phyloP scores from a whole-genome alignment of 2,888 invertebrate species.

The Autographa pulchrina region DNA sequence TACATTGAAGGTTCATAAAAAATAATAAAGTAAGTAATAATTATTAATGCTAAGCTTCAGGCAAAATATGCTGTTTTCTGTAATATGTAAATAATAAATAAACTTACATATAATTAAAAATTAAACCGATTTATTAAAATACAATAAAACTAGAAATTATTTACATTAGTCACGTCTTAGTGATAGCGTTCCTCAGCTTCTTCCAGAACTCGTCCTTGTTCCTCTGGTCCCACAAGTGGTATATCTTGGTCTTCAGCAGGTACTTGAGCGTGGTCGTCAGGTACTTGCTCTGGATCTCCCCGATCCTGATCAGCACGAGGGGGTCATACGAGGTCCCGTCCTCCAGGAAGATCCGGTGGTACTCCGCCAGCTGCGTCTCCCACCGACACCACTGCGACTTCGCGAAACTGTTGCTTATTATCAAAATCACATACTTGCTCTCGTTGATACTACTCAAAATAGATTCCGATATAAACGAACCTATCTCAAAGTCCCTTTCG shows the following conservation, averaged over 20 bases:
- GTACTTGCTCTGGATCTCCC: constrained; percentile 87
- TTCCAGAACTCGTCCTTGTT: constrained; percentile 82
- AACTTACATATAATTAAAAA: background rate
- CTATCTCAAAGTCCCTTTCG: constrained; percentile 92
- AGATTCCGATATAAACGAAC: constrained; percentile 91
- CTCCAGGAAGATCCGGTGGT: constrained; percentile 90
- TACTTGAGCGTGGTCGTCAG: constrained; percentile 90
- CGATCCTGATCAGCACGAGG: constrained; percentile 90
- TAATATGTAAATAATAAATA: background rate
- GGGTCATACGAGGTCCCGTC: constrained; percentile 89
- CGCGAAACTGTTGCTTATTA: constrained; percentile 92
- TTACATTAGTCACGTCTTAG: constrained; percentile 57
- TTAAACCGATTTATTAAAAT: constrained; percentile 21
- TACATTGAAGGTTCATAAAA: background rate
- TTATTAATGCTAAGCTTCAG: background rate
- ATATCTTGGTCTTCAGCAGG: constrained; percentile 91
- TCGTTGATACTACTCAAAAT: constrained; percentile 91
- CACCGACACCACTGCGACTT: constrained; percentile 93
- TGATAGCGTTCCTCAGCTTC: constrained; percentile 77
- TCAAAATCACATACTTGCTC: constrained; percentile 91
- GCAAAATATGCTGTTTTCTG: background rate
- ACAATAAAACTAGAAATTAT: constrained; percentile 21
- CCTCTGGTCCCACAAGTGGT: constrained; percentile 90
- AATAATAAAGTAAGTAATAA: background rate
- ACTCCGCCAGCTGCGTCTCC: constrained; percentile 92